phyloP scores from a whole-genome alignment of 2,888 invertebrate genomes.

The Aricia artaxerxes region DNA sequence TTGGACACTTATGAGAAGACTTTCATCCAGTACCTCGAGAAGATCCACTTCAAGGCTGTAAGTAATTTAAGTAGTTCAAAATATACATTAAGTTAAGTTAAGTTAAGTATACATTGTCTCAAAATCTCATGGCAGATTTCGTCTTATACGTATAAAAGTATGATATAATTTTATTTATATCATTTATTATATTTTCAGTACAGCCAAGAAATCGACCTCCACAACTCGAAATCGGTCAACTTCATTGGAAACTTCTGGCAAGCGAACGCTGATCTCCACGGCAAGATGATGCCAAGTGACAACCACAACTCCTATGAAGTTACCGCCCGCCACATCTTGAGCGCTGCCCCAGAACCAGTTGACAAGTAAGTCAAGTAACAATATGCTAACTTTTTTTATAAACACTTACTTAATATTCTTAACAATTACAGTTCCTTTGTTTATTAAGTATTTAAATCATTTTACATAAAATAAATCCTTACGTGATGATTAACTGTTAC shows the following conservation, averaged over 20 bases:
- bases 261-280: slow-evolving; percentile 75
- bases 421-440: no score
- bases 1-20: slow-evolving; percentile 82
- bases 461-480: no score
- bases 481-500: slow-evolving; percentile 13
- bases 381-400: not conserved
- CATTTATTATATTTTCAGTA: slow-evolving; percentile 50
- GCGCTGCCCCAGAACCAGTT: slow-evolving; percentile 44
- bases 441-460: no score
- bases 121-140: not conserved
- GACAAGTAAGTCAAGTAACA: slow-evolving; percentile 41
- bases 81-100: not conserved
- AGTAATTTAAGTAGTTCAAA: slow-evolving; percentile 46
- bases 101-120: not conserved
- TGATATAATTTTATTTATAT: not conserved
- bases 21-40: slow-evolving; percentile 72
- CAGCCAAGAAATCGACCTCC: slow-evolving; percentile 59
- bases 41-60: slow-evolving; percentile 82
- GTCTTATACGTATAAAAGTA: not conserved
- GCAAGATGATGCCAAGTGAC: slow-evolving; percentile 53
- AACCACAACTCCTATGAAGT: slow-evolving; percentile 81
- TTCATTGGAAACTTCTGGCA: slow-evolving; percentile 65
- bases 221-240: slow-evolving; percentile 71
- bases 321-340: slow-evolving; percentile 71
- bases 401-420: no score